Percentiles rank a stretch among this genome's conserved stretches.
These are phyloP conservation scores for Perognathus longimembris DNA, from an alignment of 2,113 vertebrate species.

Conservation along the genomic window DNA sequence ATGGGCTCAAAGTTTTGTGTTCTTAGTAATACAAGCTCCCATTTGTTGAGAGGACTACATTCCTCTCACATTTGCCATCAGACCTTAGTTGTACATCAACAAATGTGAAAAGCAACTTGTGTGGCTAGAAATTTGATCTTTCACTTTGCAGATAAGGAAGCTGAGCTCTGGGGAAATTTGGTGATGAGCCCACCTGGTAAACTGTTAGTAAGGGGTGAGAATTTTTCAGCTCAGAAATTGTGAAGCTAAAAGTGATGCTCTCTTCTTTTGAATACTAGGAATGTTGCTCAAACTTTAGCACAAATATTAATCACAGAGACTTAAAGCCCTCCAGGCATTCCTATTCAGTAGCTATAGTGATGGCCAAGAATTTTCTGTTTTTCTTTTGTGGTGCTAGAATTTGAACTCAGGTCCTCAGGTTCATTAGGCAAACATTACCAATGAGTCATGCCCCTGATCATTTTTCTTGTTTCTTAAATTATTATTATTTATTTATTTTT, in stretches of 20 bases:
- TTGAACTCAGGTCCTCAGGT: neutral
- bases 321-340: neutral
- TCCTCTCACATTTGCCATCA: slow-evolving; percentile 37
- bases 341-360: neutral
- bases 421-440: too few relatives aligned
- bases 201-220: neutral
- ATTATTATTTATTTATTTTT: too few relatives aligned
- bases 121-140: slow-evolving; percentile 35
- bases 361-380: neutral
- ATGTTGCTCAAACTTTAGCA: neutral
- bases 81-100: neutral
- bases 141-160: neutral
- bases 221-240: slow-evolving; percentile 24
- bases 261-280: neutral
- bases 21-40: slow-evolving; percentile 45
- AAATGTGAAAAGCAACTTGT: neutral
- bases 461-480: too few relatives aligned
- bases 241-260: neutral
- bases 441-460: too few relatives aligned
- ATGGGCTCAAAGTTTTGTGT: neutral
- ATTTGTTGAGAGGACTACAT: slow-evolving; percentile 38
- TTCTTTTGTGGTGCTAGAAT: neutral
- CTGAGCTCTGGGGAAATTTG: neutral
- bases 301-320: neutral
- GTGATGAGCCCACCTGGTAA: neutral